Percentiles rank a stretch among this genome's conserved stretches.
phyloP scores from a whole-genome alignment of 2,888 invertebrate genomes.

The Capitulum mitella region DNA sequence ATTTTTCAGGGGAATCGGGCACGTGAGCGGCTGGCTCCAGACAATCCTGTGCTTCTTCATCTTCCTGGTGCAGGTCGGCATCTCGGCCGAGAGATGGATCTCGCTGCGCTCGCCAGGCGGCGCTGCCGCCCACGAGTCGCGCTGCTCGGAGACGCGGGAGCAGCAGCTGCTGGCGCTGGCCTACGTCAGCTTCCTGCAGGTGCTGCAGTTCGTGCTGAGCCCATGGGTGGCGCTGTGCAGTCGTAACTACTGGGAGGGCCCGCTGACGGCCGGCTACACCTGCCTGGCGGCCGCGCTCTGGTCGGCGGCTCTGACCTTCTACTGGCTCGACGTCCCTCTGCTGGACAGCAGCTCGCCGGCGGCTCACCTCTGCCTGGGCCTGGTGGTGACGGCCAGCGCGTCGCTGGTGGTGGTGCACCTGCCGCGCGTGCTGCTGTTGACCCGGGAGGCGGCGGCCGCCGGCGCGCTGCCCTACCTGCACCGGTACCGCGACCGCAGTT shows the following conservation, averaged over 20 bases:
- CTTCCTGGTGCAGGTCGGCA: slow-evolving; percentile 10
- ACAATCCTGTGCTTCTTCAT: background rate
- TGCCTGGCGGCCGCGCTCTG: background rate
- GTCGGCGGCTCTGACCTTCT: background rate
- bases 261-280: background rate
- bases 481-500: background rate
- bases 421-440: slow-evolving; percentile 15
- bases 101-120: background rate
- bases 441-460: background rate
- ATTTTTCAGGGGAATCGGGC: background rate
- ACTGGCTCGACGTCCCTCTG: background rate
- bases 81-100: background rate
- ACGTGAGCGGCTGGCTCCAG: slow-evolving; percentile 22
- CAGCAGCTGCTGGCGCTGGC: background rate
- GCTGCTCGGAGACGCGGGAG: background rate
- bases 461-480: background rate
- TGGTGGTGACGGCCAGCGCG: background rate
- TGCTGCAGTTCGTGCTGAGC: background rate
- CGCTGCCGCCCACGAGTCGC: no score
- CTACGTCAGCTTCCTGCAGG: background rate
- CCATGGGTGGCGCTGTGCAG: background rate
- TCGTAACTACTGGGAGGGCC: slow-evolving; percentile 18
- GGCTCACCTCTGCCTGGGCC: background rate
- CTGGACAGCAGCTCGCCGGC: background rate
- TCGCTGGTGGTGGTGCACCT: slow-evolving; percentile 10